phyloP scores from a whole-genome alignment of 2,797 vertebrate species.

The Sebastes itinus region DNA sequence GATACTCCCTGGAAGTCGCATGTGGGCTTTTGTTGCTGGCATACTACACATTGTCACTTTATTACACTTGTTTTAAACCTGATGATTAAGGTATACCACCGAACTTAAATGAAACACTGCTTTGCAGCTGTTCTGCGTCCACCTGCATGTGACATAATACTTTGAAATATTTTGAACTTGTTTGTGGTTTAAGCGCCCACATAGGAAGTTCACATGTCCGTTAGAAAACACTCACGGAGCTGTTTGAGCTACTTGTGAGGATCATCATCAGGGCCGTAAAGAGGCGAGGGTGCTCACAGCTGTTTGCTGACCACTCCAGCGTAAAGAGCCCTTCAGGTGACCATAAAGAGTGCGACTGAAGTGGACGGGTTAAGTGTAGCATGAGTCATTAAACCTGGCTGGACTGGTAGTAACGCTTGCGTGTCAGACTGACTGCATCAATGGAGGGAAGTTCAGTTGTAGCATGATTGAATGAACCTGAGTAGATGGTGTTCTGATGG shows the following conservation, averaged over 20 bases:
- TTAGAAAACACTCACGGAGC: conserved; percentile 19
- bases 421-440: background rate
- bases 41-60: conserved; percentile 26
- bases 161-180: background rate
- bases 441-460: background rate
- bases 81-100: conserved; percentile 22
- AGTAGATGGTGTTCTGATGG: background rate
- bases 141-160: conserved; percentile 24
- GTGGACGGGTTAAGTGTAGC: conserved; percentile 52
- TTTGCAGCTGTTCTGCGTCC: background rate
- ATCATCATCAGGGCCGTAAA: conserved; percentile 39
- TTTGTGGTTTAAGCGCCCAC: background rate
- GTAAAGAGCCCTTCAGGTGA: conserved; percentile 69
- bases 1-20: conserved; percentile 41
- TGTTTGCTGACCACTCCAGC: conserved; percentile 72
- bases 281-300: conserved; percentile 41
- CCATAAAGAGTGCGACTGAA: conserved; percentile 56
- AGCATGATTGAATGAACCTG: background rate
- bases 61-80: conserved; percentile 38
- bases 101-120: conserved; percentile 10
- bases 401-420: conserved; percentile 19
- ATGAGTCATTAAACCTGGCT: conserved; percentile 62
- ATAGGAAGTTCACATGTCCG: conserved; percentile 2
- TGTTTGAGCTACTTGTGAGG: conserved; percentile 44
- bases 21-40: conserved; percentile 22